phyloP scores from a whole-genome alignment of 2,797 vertebrate genomes.

The Mus caroli region DNA sequence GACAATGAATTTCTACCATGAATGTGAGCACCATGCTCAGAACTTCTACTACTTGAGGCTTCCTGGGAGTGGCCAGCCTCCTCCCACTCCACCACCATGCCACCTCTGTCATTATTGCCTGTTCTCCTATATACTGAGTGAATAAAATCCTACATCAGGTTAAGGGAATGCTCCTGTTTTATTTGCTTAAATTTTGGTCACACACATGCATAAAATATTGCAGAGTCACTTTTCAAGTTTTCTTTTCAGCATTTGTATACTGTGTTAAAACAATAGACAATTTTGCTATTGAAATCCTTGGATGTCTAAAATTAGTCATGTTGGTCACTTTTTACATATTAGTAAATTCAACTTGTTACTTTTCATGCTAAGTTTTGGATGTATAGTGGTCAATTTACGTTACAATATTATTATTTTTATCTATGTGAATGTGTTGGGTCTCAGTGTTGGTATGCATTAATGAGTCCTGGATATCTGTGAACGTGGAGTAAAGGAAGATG shows the following conservation, averaged over 20 bases:
- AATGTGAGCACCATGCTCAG: too few relatives aligned
- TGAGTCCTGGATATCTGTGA: background rate
- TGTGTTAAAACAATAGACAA: background rate
- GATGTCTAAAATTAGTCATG: background rate
- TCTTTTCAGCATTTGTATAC: background rate
- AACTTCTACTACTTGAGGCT: background rate
- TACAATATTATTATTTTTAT: background rate
- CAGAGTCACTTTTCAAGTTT: background rate
- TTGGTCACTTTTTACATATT: background rate
- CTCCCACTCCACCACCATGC: too few relatives aligned
- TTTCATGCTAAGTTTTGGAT: background rate
- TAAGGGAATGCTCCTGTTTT: conserved; percentile 1
- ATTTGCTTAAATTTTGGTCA: background rate
- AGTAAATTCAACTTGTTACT: background rate
- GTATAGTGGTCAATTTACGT: background rate
- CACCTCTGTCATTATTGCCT: background rate
- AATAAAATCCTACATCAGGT: background rate
- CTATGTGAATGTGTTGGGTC: background rate
- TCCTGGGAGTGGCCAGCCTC: background rate
- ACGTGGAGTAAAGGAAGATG: background rate
- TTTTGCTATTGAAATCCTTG: background rate
- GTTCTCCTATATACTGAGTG: too few relatives aligned
- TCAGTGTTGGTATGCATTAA: too few relatives aligned
- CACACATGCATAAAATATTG: background rate
- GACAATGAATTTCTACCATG: too few relatives aligned